A percentile compares a stretch with the other conserved stretches of the same genome.
These are phyloP conservation scores for Arrhamphus sclerolepis DNA, from an alignment of 2,797 vertebrate genomes.

Conservation along the genomic window DNA sequence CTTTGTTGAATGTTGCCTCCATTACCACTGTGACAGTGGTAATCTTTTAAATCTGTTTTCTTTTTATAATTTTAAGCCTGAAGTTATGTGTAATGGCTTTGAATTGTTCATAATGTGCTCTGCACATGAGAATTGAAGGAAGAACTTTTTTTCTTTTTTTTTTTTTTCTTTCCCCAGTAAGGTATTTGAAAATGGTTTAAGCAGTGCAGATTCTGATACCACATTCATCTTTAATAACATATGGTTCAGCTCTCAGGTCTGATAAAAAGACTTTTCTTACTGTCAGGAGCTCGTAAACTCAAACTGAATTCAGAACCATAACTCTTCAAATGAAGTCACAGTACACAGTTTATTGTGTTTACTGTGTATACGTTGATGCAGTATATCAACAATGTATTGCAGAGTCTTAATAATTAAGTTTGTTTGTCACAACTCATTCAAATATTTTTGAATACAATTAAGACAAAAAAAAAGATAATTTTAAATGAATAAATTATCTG, in stretches of 20 bases:
- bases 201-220: not conserved
- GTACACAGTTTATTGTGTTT: not conserved
- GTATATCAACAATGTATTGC: not conserved
- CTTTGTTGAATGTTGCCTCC: not conserved
- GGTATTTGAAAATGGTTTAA: not conserved
- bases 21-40: not conserved
- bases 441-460: too few species aligned
- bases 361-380: not conserved
- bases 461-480: too few species aligned
- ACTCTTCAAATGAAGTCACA: not conserved
- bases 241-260: constrained; percentile 5
- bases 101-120: not conserved
- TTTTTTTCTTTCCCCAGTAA: too few species aligned
- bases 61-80: not conserved
- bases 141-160: not conserved
- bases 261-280: not conserved
- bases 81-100: constrained; percentile 6
- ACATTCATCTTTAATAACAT: not conserved
- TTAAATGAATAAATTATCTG: too few species aligned
- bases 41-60: constrained; percentile 5
- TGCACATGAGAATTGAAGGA: not conserved
- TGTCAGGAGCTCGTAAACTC: not conserved
- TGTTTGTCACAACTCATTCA: too few species aligned
- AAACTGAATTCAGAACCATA: not conserved
- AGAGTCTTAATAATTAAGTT: too few species aligned